Percentiles rank a stretch among this genome's conserved stretches.
Conservation (phyloP, 2,888 invertebrate species). For the Neoaliturus tenellus region DNA sequence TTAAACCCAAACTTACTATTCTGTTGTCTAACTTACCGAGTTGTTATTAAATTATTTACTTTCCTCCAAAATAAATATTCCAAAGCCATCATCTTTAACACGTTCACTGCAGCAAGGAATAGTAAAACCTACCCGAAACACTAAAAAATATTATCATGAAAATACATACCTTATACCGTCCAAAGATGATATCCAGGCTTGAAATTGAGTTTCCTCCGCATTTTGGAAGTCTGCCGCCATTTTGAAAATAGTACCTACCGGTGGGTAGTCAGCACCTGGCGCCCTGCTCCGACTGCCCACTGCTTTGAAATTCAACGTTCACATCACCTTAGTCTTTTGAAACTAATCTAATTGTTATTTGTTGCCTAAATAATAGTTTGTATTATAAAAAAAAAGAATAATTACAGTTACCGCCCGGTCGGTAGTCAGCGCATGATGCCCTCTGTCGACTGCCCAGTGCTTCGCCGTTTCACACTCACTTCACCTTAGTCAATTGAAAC, state of each 20-base stretch:
- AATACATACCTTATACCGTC: background rate
- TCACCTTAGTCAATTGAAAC: background rate
- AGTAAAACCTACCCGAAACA: background rate
- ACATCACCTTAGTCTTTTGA: background rate
- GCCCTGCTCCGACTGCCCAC: background rate
- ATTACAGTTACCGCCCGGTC: background rate
- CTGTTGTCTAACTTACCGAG: too few relatives aligned
- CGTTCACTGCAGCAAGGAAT: background rate
- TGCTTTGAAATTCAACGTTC: background rate
- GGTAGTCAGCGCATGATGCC: background rate
- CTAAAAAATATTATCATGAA: background rate
- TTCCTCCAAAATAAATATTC: too few relatives aligned
- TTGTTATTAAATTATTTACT: too few relatives aligned
- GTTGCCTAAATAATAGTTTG: background rate
- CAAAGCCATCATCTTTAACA: too few relatives aligned
- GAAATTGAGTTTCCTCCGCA: background rate
- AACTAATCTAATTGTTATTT: background rate
- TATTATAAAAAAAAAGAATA: background rate
- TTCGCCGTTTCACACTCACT: background rate
- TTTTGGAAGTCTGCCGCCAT: conserved; percentile 5
- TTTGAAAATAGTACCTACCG: background rate
- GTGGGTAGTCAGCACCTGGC: background rate
- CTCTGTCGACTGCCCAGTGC: background rate
- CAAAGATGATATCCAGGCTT: background rate
- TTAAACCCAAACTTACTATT: too few relatives aligned